Conservation (phyloP, 2,888 invertebrate genomes). For the Charanyca ferruginea region DNA sequence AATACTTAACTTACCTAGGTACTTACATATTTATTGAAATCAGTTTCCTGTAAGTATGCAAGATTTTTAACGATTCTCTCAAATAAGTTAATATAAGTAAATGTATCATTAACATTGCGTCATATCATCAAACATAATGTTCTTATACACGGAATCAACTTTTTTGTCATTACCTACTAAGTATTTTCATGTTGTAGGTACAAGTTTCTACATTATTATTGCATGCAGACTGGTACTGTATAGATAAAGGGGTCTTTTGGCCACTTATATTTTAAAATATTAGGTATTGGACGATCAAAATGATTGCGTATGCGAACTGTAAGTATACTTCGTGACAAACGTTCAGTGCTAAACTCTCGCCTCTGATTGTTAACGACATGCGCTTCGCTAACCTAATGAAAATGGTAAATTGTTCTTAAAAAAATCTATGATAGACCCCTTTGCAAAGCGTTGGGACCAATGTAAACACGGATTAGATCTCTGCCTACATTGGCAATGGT, state of each 20-base stretch:
- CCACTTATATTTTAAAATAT: slow-evolving; percentile 50
- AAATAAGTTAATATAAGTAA: slow-evolving; percentile 36
- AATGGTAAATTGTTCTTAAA: slow-evolving; percentile 34
- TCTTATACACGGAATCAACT: slow-evolving; percentile 50
- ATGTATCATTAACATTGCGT: slow-evolving; percentile 53
- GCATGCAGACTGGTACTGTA: slow-evolving; percentile 68
- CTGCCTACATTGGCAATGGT: slow-evolving; percentile 59
- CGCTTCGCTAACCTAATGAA: slow-evolving; percentile 31
- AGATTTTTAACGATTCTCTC: slow-evolving; percentile 18
- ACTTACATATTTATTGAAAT: not conserved
- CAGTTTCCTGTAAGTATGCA: slow-evolving; percentile 1
- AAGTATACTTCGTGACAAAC: slow-evolving; percentile 12
- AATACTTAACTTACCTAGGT: not conserved
- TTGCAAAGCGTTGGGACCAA: slow-evolving; percentile 87
- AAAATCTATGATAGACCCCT: slow-evolving; percentile 70
- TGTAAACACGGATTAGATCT: slow-evolving; percentile 72
- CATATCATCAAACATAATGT: slow-evolving; percentile 60
- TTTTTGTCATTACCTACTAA: slow-evolving; percentile 59
- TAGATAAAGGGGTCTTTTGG: slow-evolving; percentile 68
- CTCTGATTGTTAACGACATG: slow-evolving; percentile 13
- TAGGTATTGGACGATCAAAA: slow-evolving; percentile 30
- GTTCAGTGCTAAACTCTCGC: slow-evolving; percentile 20
- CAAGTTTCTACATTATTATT: slow-evolving; percentile 67
- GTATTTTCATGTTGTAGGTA: slow-evolving; percentile 64
- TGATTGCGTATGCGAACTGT: slow-evolving; percentile 21